Evolutionary conservation across 1,140 invertebrate species (phyloP).

Genomic region (Copidosoma floridanum): DNA sequence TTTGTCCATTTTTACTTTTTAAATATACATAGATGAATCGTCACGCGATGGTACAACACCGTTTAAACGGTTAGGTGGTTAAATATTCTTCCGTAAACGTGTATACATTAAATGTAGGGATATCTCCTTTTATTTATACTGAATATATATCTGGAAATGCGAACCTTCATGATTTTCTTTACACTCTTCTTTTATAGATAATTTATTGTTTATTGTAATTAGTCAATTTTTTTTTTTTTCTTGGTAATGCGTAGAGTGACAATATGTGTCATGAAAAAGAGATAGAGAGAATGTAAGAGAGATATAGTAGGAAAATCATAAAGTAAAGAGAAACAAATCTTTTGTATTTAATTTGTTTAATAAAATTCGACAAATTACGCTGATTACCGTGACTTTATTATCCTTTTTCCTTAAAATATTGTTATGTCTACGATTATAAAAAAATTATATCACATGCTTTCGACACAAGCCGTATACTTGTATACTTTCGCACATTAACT

Average conservation of each 20-base stretch:
- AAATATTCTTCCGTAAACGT: slow-evolving; percentile 20
- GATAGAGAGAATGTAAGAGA: no score
- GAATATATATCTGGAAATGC: slow-evolving; percentile 12
- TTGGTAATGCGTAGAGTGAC: slow-evolving; percentile 18
- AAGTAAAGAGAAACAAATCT: slow-evolving; percentile 38
- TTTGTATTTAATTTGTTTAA: slow-evolving; percentile 55
- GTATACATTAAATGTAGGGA: slow-evolving; percentile 16
- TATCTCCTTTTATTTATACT: slow-evolving; percentile 26
- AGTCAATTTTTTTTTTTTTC: slow-evolving; percentile 1
- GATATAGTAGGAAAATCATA: slow-evolving; percentile 17
- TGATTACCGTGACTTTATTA: no score
- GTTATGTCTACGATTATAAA: no score
- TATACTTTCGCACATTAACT: no score
- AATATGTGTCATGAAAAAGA: slow-evolving; percentile 12
- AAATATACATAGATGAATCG: slow-evolving; percentile 12
- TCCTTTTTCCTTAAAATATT: no score
- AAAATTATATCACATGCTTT: no score
- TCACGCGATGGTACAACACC: slow-evolving; percentile 19
- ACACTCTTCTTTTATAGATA: slow-evolving; percentile 38
- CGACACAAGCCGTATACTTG: no score
- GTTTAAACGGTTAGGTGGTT: no score
- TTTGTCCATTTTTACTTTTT: slow-evolving; percentile 3
- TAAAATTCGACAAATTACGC: slow-evolving; percentile 53
- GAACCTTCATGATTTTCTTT: slow-evolving; percentile 26
- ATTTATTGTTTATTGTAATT: slow-evolving; percentile 39